Conservation (phyloP, 2,113 vertebrate genomes). For the Strigops habroptila region DNA sequence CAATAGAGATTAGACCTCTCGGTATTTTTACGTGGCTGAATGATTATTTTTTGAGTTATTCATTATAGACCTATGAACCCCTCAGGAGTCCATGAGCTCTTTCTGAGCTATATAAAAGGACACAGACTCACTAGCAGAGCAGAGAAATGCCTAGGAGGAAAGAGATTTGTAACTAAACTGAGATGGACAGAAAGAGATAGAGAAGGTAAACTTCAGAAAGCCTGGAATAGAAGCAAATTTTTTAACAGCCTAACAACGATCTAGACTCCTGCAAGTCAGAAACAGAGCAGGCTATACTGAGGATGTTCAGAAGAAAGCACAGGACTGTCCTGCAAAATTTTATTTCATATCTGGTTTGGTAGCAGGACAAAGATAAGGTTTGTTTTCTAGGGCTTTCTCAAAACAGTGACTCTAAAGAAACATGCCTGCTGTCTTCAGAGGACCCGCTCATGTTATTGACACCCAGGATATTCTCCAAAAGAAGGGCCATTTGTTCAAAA, state of each 20-base stretch:
- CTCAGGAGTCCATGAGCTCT: constrained; percentile 5
- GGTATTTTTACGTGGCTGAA: not conserved
- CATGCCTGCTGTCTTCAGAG: not conserved
- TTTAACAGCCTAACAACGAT: not conserved
- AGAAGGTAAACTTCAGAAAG: constrained; percentile 16
- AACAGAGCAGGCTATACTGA: not conserved
- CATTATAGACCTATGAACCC: constrained; percentile 10
- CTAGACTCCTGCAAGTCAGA: not conserved
- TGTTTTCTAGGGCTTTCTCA: not conserved
- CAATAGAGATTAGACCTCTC: constrained; percentile 29
- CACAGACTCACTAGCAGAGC: not conserved
- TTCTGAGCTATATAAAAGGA: constrained; percentile 25
- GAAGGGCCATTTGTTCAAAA: not conserved
- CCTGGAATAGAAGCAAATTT: constrained; percentile 1
- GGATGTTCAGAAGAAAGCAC: not conserved
- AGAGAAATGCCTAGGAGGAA: constrained; percentile 9
- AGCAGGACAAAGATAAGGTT: not conserved
- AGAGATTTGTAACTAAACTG: constrained; percentile 27
- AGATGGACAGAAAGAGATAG: not conserved
- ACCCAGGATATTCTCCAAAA: not conserved
- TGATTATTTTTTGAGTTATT: constrained; percentile 34
- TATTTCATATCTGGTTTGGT: not conserved
- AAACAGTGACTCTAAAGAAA: not conserved
- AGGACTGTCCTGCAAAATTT: not conserved
- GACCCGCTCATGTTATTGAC: not conserved